Evolutionary conservation across 2,888 invertebrate genomes (phyloP), one percentile per base, ranked within the genome.

Genomic region (Drosophila ochracea): DNA sequence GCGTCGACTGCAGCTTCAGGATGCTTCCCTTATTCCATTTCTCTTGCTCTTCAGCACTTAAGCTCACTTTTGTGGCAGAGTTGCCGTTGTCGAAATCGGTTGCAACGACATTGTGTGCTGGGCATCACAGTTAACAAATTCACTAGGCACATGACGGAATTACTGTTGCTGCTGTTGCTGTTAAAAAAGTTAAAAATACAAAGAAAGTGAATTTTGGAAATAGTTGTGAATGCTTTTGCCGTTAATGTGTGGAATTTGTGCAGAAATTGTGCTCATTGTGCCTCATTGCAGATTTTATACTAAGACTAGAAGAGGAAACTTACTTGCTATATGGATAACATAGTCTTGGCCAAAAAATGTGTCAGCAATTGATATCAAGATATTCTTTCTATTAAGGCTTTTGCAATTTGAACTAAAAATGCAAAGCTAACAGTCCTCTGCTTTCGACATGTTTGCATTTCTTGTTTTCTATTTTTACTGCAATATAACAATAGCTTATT

Each of bases 91-190:
- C 69, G 57, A 67, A 55, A 68, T 68, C 49, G 62, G 52, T 13
- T 41, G 57, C 64, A 50, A 47, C 68, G 50, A 54, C 59, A 41
- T 76, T 62, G 28, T 64, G 71, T 61, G 71, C 60, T 65, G 68
- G 75, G 71, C 80, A 78, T 83, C 80, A 72, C 62, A 79, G 86
- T 78, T 82, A 82, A 80, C 78, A 82, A 82, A 86, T 88, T 86
- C 83, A 80, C 82, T 73, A 76, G 73, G 71, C 83, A 82, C 87
- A 76, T 75, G 84, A 78, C 77, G 72, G 81, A 86, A 64, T 64
- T 75, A 43, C 25, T 35, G 49, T 54, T 50, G 47, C 28, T 41
- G 25, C n/a, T 50, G 16, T 2, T 66, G 50, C 39, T 57, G 37
- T 35, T 54, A 43, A 0, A 52, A 59, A 54, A 54, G 60, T 52